Evolutionary conservation across 2,113 vertebrate species (phyloP).

Genomic region (Cyphomyrus plagiostoma): DNA sequence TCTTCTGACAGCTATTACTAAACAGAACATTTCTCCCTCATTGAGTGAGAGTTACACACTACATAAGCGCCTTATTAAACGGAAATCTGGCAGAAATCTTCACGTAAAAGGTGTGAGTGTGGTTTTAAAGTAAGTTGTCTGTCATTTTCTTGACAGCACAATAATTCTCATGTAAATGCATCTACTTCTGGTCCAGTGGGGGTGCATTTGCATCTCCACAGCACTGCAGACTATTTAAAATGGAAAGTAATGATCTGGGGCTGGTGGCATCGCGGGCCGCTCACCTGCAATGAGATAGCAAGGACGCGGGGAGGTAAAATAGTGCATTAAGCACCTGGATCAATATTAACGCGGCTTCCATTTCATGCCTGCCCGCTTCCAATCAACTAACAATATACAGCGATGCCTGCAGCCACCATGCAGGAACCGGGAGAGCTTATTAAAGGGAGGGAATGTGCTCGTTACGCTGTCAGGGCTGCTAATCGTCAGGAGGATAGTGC

Average conservation of each 20-base stretch:
- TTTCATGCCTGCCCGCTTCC: conserved; percentile 98
- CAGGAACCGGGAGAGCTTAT: conserved; percentile 82
- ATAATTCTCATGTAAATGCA: conserved; percentile 5
- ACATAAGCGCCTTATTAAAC: background rate
- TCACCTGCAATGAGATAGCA: conserved; percentile 73
- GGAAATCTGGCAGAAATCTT: background rate
- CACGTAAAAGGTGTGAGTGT: background rate
- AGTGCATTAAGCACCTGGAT: conserved; percentile 85
- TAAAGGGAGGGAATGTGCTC: conserved; percentile 79
- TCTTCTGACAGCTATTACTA: background rate
- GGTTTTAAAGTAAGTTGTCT: background rate
- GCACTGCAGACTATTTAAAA: conserved; percentile 20
- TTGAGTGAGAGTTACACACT: background rate
- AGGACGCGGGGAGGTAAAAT: conserved; percentile 86
- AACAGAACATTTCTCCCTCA: background rate
- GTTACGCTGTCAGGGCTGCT: conserved; percentile 86
- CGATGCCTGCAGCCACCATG: conserved; percentile 63
- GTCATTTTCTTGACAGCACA: background rate
- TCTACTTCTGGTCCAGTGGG: background rate
- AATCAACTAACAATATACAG: conserved; percentile 87
- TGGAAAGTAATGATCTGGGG: conserved; percentile 48
- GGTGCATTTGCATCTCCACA: background rate
- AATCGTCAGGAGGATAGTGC: conserved; percentile 77
- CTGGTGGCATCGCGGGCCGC: conserved; percentile 18
- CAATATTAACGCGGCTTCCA: conserved; percentile 97